Percentiles rank a stretch among this genome's conserved stretches.
These are phyloP conservation scores for Trematomus loennbergii DNA, from an alignment of 2,113 vertebrate genomes.

Conservation along the genomic window DNA sequence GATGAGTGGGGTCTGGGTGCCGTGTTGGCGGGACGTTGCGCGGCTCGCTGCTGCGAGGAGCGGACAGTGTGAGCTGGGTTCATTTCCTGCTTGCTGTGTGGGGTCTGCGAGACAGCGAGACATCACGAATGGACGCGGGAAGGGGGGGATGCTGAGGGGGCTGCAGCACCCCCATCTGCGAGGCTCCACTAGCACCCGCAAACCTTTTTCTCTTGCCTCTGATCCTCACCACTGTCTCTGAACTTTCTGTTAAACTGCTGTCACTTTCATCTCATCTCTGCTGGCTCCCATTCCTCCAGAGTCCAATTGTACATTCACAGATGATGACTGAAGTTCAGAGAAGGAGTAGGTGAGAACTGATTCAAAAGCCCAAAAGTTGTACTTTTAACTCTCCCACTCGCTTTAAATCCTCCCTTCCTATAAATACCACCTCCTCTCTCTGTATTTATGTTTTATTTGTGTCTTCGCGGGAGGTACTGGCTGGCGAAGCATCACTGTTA, in stretches of 20 bases:
- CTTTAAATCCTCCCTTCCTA: not conserved
- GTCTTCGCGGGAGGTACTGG: not conserved
- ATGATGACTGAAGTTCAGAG: slow-evolving; percentile 28
- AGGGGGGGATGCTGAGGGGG: too few species aligned
- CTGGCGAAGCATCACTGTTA: not conserved
- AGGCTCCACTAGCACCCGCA: too few species aligned
- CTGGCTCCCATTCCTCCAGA: not conserved
- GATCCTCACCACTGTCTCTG: not conserved
- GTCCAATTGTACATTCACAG: slow-evolving; percentile 12
- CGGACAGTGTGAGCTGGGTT: too few species aligned
- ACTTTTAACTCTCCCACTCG: not conserved
- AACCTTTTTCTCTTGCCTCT: not conserved
- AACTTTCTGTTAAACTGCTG: not conserved
- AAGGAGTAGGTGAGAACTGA: slow-evolving; percentile 5
- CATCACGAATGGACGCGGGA: too few species aligned
- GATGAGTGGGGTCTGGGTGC: too few species aligned
- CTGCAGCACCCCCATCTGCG: too few species aligned
- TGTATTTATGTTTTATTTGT: not conserved
- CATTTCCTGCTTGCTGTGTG: too few species aligned
- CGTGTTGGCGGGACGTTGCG: too few species aligned
- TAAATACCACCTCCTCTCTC: not conserved
- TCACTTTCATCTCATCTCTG: slow-evolving; percentile 26
- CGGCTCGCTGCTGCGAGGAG: too few species aligned
- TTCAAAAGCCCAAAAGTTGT: not conserved
- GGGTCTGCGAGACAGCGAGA: too few species aligned